Evolutionary conservation across 2,797 vertebrate genomes (phyloP), one percentile per base, ranked within the genome.

Genomic region (Gouania willdenowi): DNA sequence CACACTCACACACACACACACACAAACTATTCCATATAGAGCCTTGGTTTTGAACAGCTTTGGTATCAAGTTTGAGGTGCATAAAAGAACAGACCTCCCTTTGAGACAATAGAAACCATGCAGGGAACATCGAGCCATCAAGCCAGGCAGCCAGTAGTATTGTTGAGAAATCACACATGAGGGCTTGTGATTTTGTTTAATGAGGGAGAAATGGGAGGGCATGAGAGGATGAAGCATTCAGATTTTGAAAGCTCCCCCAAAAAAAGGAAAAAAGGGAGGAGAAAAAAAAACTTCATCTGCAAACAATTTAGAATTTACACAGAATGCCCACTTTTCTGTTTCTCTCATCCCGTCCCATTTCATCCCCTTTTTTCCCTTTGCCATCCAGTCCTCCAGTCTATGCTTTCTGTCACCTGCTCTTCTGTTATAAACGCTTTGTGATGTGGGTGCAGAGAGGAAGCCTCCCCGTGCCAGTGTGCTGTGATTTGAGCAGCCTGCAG

Each of bases 51-150:
- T 78, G 69, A 79, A 82, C 62, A 71, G 84, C 66, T 73, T 78
- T 61, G 35, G 50, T 80, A 83, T 84, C 72, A 79, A 79, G 74
- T 81, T 83, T 76, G 80, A 69, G 74, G 50, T 14, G 71, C 74
- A 82, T 73, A 79, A 87, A 86, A 81, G 79, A 38, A 1, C 61
- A 65, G 72, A 65, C 60, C 75, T 83, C 67, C 78, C 62, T 86
- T 72, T 73, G 77, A 83, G 79, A 66, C 79, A 56, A 28, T 54
- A 25, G 55, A 71, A 72, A 80, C 79, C 78, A 75, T 68, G 66
- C 53, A 52, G 71, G 67, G 72, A 86, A 75, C 82, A 87, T 83
- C 81, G 77, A 88, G 85, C 77, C 79, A 83, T 86, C 83, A 87
- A 83, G 74, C 78, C 69, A 61, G 77, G 69, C 79, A 32, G 55